phyloP scores from a whole-genome alignment of 2,797 vertebrate genomes.

The Amblyopsis hoosieri region DNA sequence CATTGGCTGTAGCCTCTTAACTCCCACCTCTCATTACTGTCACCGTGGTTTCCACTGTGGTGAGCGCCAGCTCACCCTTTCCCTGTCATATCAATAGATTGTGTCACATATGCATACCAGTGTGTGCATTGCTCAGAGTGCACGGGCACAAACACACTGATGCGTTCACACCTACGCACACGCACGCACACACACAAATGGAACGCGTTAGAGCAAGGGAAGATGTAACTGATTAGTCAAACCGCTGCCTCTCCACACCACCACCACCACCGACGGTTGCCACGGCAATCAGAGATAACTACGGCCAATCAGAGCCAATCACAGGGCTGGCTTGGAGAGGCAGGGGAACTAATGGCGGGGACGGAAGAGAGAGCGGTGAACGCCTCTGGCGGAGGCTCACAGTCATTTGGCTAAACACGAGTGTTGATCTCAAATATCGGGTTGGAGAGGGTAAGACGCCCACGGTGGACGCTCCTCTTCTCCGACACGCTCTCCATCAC shows the following conservation, averaged over 20 bases:
- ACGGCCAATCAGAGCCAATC: conserved; percentile 73
- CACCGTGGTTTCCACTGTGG: background rate
- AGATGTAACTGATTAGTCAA: conserved; percentile 72
- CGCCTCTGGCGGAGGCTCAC: conserved; percentile 52
- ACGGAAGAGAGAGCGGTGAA: conserved; percentile 50
- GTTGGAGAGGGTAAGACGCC: conserved; percentile 58
- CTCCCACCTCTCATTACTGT: too few species aligned
- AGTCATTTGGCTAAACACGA: conserved; percentile 62
- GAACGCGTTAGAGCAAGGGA: conserved; percentile 38
- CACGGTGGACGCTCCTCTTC: conserved; percentile 29
- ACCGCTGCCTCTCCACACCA: conserved; percentile 68
- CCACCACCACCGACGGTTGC: conserved; percentile 66
- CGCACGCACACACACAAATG: conserved; percentile 14
- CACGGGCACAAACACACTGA: conserved; percentile 1
- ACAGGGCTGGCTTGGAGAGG: conserved; percentile 62
- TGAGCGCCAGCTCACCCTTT: conserved; percentile 25
- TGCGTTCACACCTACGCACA: conserved; percentile 4
- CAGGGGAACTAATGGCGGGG: conserved; percentile 71
- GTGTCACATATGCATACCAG: conserved; percentile 10
- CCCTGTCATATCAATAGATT: conserved; percentile 18
- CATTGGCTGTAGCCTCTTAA: too few species aligned
- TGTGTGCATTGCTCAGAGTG: background rate
- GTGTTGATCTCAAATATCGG: conserved; percentile 58
- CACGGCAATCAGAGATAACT: conserved; percentile 68
- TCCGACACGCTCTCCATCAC: conserved; percentile 47